A percentile compares a stretch with the other conserved stretches of the same genome.
These are phyloP conservation scores for Sapayoa aenigma DNA, from an alignment of 2,113 vertebrate species.

Conservation along the genomic window DNA sequence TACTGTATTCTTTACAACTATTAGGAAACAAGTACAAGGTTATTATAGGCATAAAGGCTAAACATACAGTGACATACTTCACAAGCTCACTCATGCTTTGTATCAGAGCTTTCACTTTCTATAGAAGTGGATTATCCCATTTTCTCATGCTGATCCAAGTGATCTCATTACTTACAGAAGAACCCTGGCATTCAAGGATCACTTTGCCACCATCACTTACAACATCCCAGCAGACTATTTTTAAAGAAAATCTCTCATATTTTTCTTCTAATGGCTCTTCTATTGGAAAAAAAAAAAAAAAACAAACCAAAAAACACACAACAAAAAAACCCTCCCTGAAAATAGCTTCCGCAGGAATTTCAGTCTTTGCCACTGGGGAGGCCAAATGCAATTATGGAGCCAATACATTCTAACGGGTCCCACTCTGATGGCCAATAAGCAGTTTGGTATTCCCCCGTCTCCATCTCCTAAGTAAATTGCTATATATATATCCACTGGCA, in stretches of 20 bases:
- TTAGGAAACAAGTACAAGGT: constrained; percentile 2
- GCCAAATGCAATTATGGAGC: constrained; percentile 29
- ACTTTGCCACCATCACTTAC: constrained; percentile 12
- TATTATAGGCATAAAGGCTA: constrained; percentile 20
- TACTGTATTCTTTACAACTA: constrained; percentile 18
- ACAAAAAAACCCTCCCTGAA: too few species aligned
- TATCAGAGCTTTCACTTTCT: constrained; percentile 28
- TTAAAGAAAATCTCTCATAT: not conserved
- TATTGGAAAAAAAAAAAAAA: not conserved
- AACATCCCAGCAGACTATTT: constrained; percentile 26
- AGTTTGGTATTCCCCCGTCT: constrained; percentile 13
- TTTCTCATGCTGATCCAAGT: constrained; percentile 50
- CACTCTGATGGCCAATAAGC: constrained; percentile 45
- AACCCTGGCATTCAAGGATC: constrained; percentile 5
- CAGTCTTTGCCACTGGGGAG: not conserved
- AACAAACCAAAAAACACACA: too few species aligned
- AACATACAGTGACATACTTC: constrained; percentile 24
- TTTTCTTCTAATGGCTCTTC: not conserved
- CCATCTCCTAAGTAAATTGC: constrained; percentile 34
- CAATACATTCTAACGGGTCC: constrained; percentile 39
- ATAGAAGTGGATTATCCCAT: constrained; percentile 31
- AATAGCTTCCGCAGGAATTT: not conserved
- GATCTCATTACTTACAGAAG: constrained; percentile 53
- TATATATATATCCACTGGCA: not conserved
- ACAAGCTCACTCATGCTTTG: constrained; percentile 11